phyloP scores from a whole-genome alignment of 2,797 vertebrate species.

The Anniella stebbinsi region DNA sequence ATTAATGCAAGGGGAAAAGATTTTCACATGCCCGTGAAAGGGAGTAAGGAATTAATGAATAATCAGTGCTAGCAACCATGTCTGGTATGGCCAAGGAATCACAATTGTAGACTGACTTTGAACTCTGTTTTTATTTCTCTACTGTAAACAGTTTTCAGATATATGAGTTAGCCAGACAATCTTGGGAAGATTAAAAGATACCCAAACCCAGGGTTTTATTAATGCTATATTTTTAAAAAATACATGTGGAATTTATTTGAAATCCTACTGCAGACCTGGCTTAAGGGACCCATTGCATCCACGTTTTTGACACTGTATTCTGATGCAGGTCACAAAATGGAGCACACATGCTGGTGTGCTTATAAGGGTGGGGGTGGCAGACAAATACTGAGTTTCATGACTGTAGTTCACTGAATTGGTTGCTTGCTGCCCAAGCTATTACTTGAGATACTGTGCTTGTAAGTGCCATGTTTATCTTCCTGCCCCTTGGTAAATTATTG shows the following conservation, averaged over 20 bases:
- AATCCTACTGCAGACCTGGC: neutral
- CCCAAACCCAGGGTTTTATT: neutral
- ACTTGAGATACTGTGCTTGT: neutral
- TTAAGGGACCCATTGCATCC: neutral
- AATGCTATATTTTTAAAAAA: constrained; percentile 4
- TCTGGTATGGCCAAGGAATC: constrained; percentile 20
- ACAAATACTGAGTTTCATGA: neutral
- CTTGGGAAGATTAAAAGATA: constrained; percentile 12
- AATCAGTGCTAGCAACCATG: constrained; percentile 12
- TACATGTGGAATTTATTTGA: constrained; percentile 11
- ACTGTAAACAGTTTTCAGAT: constrained; percentile 35
- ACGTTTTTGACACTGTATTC: neutral
- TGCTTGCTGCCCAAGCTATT: neutral
- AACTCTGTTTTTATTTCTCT: constrained; percentile 17
- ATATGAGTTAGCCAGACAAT: neutral
- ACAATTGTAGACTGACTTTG: constrained; percentile 21
- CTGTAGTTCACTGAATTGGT: neutral
- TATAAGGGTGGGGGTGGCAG: neutral
- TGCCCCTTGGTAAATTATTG: neutral
- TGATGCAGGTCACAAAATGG: neutral
- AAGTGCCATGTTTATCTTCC: neutral
- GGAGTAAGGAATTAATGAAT: constrained; percentile 13
- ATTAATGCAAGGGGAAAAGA: constrained; percentile 4
- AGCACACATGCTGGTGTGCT: neutral
- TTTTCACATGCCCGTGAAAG: constrained; percentile 11